Base-by-base conservation (phyloP, 2,888 invertebrate genomes). In the Tipula helvola region DNA sequence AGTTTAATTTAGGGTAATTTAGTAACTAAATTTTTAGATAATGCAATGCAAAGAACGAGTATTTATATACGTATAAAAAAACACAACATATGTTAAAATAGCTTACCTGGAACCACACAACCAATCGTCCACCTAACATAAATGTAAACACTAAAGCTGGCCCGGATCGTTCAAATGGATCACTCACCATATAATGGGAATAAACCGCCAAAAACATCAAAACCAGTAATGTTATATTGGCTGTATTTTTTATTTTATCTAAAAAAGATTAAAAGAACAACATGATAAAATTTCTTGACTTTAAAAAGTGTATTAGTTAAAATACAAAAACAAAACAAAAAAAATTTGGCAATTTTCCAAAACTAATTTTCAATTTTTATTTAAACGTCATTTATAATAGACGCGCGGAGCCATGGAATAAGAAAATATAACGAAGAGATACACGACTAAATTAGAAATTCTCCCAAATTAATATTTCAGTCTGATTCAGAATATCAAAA, bases 71-170 rank as follows among this genome's bases (percentile, higher is more conserved):
- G n/a, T n/a, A n/a, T n/a, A n/a, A n/a, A n/a, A n/a, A n/a, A n/a
- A n/a, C n/a, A n/a, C n/a, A n/a, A n/a, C n/a, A n/a, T n/a, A n/a
- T n/a, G n/a, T n/a, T n/a, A n/a, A n/a, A n/a, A n/a, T n/a, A n/a
- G n/a, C 42, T 88, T 88, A 90, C 90, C 89, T 90, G 92, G 89
- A 92, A 94, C 94, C 94, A 97, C 88, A 98, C 97, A 36, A 97
- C 97, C 88, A 98, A 93, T 88, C 98, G 94, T 88, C 97, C 97
- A 88, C 95, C 95, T 85, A 98, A 92, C 97, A 98, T 97, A 91
- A 97, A 97, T 91, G 97, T 96, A 92, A 98, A 98, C 88, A 97
- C 97, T 90, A 97, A 92, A 87, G 97, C 96, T 0, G 97, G 97
- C 13, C 97, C 97, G 87, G 96, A 96, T 89, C 97, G 94, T 91